Evolutionary conservation across 1,140 invertebrate genomes (phyloP), one percentile per base, ranked within the genome.

Genomic region (Leptinotarsa undecemlineata): DNA sequence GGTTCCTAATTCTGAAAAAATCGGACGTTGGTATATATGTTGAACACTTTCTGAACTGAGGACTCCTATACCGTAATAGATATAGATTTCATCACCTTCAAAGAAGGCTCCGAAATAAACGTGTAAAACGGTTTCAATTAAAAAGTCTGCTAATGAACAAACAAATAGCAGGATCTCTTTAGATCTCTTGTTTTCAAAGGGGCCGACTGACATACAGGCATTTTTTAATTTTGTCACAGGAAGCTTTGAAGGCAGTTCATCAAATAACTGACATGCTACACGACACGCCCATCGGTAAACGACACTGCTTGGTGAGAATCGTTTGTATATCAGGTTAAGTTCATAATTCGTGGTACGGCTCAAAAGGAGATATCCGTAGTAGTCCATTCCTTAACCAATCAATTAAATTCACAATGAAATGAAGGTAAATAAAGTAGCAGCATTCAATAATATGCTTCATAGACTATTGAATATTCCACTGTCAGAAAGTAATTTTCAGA

Each of bases 161-260:
- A 48, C 68, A 69, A 69, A 69, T 69, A 69, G 33, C 68, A 69
- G 20, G 47, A 64, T 64, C 68, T 51, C 68, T 51, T 69, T 48
- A 48, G 68, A 48, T 69, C 68, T 69, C 20, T 48, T 69, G 33
- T 17, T 26, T 71, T 75, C 74, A 75, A 75, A 75, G 60, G 20
- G 48, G 69, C 74, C 74, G 74, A 68, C 68, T 5, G 26, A 20
- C 48, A 48, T 42, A 8, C 48, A 48, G 61, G 47, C 68, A 75
- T 71, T 75, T 75, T 75, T 75, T 71, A 74, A 75, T 75, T 75
- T 75, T 75, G 74, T 75, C 74, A 66, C 61, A 75, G 68, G 68
- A 71, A 69, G 69, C 74, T 71, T 75, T 26, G 69, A 23, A 75
- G 26, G 74, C 68, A 51, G 74, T 75, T 71, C 68, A 75, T 75